Conservation (phyloP, 2,888 invertebrate genomes). For the Ormyrus rosae region DNA sequence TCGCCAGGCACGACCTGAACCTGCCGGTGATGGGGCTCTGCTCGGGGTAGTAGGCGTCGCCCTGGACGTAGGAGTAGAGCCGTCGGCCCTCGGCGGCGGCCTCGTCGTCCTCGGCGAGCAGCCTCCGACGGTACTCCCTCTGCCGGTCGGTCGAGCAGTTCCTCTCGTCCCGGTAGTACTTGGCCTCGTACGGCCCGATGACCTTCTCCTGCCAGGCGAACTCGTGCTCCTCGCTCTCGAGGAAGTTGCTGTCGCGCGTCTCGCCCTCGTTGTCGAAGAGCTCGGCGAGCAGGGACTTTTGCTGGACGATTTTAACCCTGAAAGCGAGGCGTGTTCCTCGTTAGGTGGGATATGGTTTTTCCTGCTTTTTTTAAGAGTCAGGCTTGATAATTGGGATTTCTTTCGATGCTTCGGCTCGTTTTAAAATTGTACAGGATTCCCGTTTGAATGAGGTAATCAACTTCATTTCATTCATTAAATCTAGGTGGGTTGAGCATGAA, state of each 20-base stretch:
- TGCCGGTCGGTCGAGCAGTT: slow-evolving; percentile 82
- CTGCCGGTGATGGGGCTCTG: slow-evolving; percentile 54
- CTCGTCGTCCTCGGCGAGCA: slow-evolving; percentile 68
- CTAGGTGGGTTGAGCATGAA: not conserved
- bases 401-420: too few species aligned
- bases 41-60: slow-evolving; percentile 77
- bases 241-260: slow-evolving; percentile 69
- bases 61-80: slow-evolving; percentile 80
- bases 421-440: not conserved
- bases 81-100: slow-evolving; percentile 70
- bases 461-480: not conserved
- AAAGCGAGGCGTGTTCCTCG: slow-evolving; percentile 39
- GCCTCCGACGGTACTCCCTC: slow-evolving; percentile 77
- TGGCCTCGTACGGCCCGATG: slow-evolving; percentile 80
- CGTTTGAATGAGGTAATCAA: not conserved
- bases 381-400: too few species aligned
- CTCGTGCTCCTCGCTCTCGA: slow-evolving; percentile 68
- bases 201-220: slow-evolving; percentile 87
- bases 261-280: slow-evolving; percentile 70
- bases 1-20: slow-evolving; percentile 64
- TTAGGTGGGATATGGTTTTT: not conserved
- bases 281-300: slow-evolving; percentile 71
- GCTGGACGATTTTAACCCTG: slow-evolving; percentile 71
- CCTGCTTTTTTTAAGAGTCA: too few species aligned
- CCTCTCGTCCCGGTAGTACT: slow-evolving; percentile 79